Conservation (phyloP, 2,113 vertebrate species). For the Corynorhinus townsendii region DNA sequence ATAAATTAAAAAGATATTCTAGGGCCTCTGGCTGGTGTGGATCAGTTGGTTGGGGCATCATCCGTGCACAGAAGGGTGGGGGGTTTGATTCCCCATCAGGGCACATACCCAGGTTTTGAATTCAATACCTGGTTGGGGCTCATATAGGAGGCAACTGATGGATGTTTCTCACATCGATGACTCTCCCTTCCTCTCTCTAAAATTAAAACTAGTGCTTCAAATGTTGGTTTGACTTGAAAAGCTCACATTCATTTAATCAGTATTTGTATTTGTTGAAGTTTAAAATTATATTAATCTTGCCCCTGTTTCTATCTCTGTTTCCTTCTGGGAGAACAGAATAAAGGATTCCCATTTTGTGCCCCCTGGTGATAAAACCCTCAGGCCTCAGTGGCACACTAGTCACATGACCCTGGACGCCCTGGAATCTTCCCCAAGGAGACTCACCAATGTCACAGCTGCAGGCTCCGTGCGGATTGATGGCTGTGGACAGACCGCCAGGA, state of each 20-base stretch:
- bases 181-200: neutral
- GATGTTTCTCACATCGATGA: neutral
- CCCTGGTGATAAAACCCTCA: neutral
- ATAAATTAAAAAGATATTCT: neutral
- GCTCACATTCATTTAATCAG: neutral
- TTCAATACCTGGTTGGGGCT: neutral
- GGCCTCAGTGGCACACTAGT: neutral
- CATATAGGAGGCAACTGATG: neutral
- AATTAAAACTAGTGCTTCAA: neutral
- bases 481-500: neutral
- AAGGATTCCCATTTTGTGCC: neutral
- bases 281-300: neutral
- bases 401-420: fast-evolving
- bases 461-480: neutral
- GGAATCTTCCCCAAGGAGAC: neutral
- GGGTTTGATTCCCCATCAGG: neutral
- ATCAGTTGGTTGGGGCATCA: neutral
- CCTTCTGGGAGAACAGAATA: neutral
- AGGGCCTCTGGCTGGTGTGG: neutral
- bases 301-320: neutral
- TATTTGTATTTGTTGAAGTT: neutral
- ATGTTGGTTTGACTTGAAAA: constrained; percentile 1
- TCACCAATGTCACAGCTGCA: neutral
- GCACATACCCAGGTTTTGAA: neutral
- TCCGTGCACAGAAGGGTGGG: neutral